phyloP scores from a whole-genome alignment of 2,797 vertebrate species.

The Sebastes steindachneri region DNA sequence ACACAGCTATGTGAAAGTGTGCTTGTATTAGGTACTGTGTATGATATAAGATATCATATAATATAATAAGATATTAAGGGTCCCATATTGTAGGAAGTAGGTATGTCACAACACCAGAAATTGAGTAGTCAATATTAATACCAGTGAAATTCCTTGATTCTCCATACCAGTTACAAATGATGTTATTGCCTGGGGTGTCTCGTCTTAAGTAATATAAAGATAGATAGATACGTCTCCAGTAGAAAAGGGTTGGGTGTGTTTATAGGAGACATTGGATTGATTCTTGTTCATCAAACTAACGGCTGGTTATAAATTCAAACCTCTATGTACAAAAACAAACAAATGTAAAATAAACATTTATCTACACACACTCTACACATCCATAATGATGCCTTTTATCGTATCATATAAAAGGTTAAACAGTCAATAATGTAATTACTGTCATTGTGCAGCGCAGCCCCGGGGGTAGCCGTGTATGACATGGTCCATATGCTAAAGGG shows the following conservation, averaged over 20 bases:
- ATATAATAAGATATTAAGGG: not conserved
- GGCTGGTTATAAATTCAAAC: not conserved
- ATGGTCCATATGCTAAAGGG: not conserved
- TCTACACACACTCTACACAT: not conserved
- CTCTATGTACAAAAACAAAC: not conserved
- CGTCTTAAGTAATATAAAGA: not conserved
- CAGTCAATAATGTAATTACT: conserved; percentile 15
- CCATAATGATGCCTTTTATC: not conserved
- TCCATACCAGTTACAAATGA: no score
- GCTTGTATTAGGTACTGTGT: not conserved
- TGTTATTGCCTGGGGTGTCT: not conserved
- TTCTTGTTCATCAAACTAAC: not conserved
- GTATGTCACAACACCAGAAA: no score
- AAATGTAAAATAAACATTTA: not conserved
- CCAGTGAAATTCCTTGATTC: no score
- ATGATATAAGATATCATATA: not conserved
- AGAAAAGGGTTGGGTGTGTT: not conserved
- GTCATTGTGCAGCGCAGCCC: not conserved
- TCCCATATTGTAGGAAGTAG: not conserved
- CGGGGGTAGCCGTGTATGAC: not conserved
- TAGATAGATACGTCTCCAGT: not conserved
- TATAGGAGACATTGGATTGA: not conserved
- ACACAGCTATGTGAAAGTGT: not conserved
- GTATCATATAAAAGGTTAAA: not conserved
- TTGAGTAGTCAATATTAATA: no score